phyloP scores from a whole-genome alignment of 2,888 invertebrate species.

The Phortica okadai region DNA sequence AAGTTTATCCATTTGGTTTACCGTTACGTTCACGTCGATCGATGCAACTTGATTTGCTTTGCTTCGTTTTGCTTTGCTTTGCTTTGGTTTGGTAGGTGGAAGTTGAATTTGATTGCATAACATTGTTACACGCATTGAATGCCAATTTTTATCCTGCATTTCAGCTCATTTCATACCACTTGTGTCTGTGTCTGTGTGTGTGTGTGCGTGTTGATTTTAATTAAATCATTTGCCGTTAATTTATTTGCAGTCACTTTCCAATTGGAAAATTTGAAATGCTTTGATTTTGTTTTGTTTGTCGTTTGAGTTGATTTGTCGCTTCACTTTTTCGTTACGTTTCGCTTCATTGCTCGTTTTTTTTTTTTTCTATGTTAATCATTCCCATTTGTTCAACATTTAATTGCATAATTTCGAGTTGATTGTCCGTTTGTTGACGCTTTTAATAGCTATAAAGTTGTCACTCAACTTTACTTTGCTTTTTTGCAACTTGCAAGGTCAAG shows the following conservation, averaged over 20 bases:
- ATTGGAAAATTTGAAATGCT: constrained; percentile 25
- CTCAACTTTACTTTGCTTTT: constrained; percentile 17
- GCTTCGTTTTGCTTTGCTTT: background rate
- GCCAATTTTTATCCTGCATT: constrained; percentile 47
- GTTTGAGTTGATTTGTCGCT: background rate
- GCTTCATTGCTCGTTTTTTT: background rate
- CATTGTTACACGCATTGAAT: constrained; percentile 58
- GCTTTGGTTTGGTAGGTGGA: constrained; percentile 47
- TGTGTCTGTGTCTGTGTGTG: constrained; percentile 29
- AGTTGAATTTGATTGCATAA: constrained; percentile 61
- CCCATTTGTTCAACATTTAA: background rate
- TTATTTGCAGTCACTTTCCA: constrained; percentile 9
- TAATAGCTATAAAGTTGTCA: background rate
- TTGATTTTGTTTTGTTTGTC: background rate
- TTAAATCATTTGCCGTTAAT: constrained; percentile 34
- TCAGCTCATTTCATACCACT: constrained; percentile 16
- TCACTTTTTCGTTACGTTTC: background rate
- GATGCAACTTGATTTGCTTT: constrained; percentile 23
- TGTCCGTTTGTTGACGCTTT: constrained; percentile 33
- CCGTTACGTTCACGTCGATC: background rate
- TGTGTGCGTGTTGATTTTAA: constrained; percentile 19
- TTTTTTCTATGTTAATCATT: background rate
- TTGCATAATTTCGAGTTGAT: constrained; percentile 30
- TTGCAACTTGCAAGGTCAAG: constrained; percentile 67
- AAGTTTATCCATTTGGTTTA: background rate